phyloP scores from a whole-genome alignment of 1,140 invertebrate species.

The Mamestra configurata region DNA sequence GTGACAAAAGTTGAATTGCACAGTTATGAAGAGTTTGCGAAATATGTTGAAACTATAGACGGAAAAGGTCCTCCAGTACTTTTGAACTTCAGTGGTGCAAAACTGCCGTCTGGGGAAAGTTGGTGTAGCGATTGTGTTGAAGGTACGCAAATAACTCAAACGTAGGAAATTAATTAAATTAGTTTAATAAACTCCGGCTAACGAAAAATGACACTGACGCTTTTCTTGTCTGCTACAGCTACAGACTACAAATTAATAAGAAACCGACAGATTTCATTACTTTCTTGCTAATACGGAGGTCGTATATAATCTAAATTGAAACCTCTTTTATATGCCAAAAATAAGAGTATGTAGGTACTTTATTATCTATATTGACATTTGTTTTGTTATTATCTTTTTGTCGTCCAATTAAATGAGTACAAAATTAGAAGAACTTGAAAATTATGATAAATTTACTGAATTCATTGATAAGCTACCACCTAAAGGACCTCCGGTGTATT shows the following conservation, averaged over 20 bases:
- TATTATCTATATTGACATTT: neutral
- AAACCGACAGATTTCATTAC: neutral
- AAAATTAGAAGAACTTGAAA: conserved; percentile 63
- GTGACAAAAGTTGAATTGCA: conserved; percentile 60
- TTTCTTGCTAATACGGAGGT: neutral
- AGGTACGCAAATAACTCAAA: conserved; percentile 75
- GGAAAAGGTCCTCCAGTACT: conserved; percentile 82
- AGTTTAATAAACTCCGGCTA: neutral
- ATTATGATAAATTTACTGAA: conserved; percentile 70
- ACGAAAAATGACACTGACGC: no score
- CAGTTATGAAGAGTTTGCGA: conserved; percentile 76
- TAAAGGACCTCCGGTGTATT: conserved; percentile 66
- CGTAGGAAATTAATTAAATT: neutral
- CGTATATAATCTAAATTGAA: neutral
- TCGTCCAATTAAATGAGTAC: conserved; percentile 49
- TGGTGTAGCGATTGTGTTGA: conserved; percentile 93
- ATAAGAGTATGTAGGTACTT: no score
- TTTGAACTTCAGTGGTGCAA: conserved; percentile 91
- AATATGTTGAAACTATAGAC: conserved; percentile 73
- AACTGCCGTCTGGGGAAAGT: conserved; percentile 90
- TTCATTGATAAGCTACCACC: conserved; percentile 65
- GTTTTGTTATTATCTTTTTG: neutral
- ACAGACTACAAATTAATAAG: neutral
- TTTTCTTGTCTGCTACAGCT: neutral
- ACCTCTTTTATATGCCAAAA: neutral